Evolutionary conservation across 2,888 invertebrate species (phyloP).

Genomic region (Gastrophysa polygoni): DNA sequence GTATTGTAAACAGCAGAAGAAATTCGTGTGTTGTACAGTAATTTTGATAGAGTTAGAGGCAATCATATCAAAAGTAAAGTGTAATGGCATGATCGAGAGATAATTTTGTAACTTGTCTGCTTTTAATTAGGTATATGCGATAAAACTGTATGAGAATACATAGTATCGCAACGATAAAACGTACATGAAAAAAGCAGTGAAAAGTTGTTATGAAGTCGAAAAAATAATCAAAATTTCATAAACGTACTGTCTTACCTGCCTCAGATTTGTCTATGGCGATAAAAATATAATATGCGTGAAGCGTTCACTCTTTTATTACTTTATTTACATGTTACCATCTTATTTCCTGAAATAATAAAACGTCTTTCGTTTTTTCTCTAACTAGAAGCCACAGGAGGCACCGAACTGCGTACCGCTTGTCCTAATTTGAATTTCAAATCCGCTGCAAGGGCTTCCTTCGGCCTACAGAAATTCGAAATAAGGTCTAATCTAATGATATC

Average conservation of each 20-base stretch:
- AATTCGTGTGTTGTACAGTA: background rate
- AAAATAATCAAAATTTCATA: slow-evolving; percentile 49
- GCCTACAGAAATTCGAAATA: slow-evolving; percentile 9
- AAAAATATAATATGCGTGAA: slow-evolving; percentile 52
- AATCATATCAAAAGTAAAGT: too few relatives aligned
- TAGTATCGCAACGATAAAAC: slow-evolving; percentile 16
- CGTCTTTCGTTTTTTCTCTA: slow-evolving; percentile 48
- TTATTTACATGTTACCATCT: slow-evolving; percentile 52
- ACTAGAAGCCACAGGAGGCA: slow-evolving; percentile 35
- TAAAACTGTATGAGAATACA: slow-evolving; percentile 21
- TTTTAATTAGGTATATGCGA: slow-evolving; percentile 21
- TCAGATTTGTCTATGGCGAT: slow-evolving; percentile 49
- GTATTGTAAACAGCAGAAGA: background rate
- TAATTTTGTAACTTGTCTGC: slow-evolving; percentile 24
- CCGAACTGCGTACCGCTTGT: slow-evolving; percentile 9
- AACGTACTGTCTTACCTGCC: slow-evolving; percentile 49
- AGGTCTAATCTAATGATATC: slow-evolving; percentile 17
- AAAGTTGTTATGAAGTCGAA: slow-evolving; percentile 28
- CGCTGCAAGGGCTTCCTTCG: slow-evolving; percentile 9
- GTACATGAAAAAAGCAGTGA: slow-evolving; percentile 27
- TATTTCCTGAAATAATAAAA: slow-evolving; percentile 54
- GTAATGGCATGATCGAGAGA: too few relatives aligned
- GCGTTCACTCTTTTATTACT: slow-evolving; percentile 53
- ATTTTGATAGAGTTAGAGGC: slow-evolving; percentile 6
- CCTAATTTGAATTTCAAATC: slow-evolving; percentile 24